A percentile compares a stretch with the other conserved stretches of the same genome.
phyloP scores from a whole-genome alignment of 2,113 vertebrate genomes.

The Piaya cayana region DNA sequence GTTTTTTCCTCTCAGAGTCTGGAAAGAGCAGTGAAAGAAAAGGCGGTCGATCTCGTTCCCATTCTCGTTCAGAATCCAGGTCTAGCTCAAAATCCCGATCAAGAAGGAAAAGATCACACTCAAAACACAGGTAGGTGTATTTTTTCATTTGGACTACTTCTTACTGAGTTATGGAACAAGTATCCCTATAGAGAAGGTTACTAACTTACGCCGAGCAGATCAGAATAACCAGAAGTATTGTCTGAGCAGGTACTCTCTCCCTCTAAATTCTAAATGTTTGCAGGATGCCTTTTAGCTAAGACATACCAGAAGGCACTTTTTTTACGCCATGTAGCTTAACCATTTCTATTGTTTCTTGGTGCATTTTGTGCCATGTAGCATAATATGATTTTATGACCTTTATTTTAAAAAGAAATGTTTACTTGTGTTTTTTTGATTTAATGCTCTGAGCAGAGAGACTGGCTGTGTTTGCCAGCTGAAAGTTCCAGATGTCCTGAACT shows the following conservation, averaged over 20 bases:
- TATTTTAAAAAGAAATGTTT: neutral
- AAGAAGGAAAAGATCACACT: slow-evolving; percentile 87
- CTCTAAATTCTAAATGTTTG: neutral
- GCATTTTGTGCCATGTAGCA: neutral
- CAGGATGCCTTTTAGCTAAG: neutral
- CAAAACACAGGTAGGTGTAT: slow-evolving; percentile 85
- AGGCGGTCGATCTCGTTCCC: slow-evolving; percentile 82
- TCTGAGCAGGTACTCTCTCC: neutral
- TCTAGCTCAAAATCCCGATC: slow-evolving; percentile 84
- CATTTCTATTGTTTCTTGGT: neutral
- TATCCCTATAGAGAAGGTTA: neutral
- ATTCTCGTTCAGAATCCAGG: slow-evolving; percentile 82
- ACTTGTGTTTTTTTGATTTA: neutral
- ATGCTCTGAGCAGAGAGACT: neutral
- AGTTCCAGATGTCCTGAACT: neutral
- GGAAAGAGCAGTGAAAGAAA: slow-evolving; percentile 80
- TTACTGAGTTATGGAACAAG: neutral
- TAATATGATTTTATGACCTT: neutral
- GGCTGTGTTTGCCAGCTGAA: neutral
- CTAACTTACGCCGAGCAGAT: neutral
- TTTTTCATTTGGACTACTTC: neutral
- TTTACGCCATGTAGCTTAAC: neutral
- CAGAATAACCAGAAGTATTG: neutral
- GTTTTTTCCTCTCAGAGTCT: slow-evolving; percentile 81
- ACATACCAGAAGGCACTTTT: neutral